These are phyloP conservation scores for Diabrotica balteata DNA, from an alignment of 2,888 invertebrate species.

Conservation along the genomic window DNA sequence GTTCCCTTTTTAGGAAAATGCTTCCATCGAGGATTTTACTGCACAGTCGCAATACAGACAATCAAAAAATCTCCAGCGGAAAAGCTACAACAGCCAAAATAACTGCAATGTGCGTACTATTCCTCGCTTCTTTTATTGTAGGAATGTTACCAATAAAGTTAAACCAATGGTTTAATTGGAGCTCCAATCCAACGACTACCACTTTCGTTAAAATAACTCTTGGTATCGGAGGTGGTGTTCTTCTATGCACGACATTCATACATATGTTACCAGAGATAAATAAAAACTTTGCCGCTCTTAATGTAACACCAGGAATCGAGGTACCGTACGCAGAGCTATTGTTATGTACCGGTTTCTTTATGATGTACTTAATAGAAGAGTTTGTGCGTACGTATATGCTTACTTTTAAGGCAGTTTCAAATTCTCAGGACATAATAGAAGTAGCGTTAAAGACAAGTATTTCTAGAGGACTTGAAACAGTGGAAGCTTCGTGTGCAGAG, in stretches of 20 bases:
- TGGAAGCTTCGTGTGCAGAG: constrained; percentile 66
- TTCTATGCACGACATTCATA: constrained; percentile 81
- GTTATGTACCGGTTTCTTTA: constrained; percentile 78
- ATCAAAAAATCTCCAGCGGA: constrained; percentile 25
- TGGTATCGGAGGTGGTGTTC: constrained; percentile 82
- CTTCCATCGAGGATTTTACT: no score
- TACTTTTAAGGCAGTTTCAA: constrained; percentile 52
- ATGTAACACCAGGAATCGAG: constrained; percentile 63
- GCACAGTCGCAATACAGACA: no score
- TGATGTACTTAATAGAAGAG: constrained; percentile 82
- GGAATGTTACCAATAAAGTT: constrained; percentile 78
- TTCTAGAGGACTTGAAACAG: constrained; percentile 68
- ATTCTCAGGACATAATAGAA: constrained; percentile 33
- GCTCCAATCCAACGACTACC: constrained; percentile 63
- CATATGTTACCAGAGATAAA: constrained; percentile 82
- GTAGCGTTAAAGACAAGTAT: constrained; percentile 72
- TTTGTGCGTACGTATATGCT: constrained; percentile 75
- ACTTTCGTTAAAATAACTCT: constrained; percentile 69
- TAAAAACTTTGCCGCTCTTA: constrained; percentile 70
- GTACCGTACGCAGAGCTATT: constrained; percentile 75
- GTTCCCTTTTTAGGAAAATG: no score
- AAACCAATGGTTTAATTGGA: constrained; percentile 65
- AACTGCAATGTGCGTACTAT: constrained; percentile 80
- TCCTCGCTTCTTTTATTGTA: constrained; percentile 75
- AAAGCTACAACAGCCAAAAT: constrained; percentile 69